phyloP scores from a whole-genome alignment of 2,113 vertebrate genomes.

The Oophaga pumilio region DNA sequence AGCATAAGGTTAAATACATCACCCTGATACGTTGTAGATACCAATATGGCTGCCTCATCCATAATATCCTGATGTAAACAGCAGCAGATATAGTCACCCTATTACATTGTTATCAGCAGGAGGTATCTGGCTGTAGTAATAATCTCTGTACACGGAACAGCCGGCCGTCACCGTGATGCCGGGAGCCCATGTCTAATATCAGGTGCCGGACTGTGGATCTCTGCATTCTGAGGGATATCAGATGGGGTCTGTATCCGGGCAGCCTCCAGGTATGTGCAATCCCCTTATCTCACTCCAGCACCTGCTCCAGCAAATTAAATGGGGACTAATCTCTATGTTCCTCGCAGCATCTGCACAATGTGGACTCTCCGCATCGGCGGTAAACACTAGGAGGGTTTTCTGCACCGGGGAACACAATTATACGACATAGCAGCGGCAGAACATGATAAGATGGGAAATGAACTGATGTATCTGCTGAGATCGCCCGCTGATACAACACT shows the following conservation, averaged over 20 bases:
- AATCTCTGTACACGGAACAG: not conserved
- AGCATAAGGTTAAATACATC: too few relatives aligned
- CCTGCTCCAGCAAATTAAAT: conserved; percentile 70
- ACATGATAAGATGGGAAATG: conserved; percentile 70
- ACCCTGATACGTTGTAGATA: not conserved
- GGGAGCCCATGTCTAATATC: not conserved
- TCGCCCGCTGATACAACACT: conserved; percentile 58
- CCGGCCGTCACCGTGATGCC: not conserved
- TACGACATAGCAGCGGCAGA: conserved; percentile 71
- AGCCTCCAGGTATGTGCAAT: conserved; percentile 56
- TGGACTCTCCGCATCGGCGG: conserved; percentile 66
- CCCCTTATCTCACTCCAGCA: conserved; percentile 70
- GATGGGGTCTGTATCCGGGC: not conserved
- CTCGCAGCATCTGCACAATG: conserved; percentile 69
- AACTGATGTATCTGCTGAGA: conserved; percentile 67
- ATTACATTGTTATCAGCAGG: not conserved
- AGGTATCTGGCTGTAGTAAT: not conserved
- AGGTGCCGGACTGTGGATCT: not conserved
- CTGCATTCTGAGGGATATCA: not conserved
- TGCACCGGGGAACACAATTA: conserved; percentile 72
- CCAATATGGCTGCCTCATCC: not conserved
- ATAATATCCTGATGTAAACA: not conserved
- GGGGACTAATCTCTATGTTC: conserved; percentile 70
- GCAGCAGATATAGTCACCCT: not conserved
- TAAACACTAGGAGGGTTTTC: conserved; percentile 68